A percentile compares a stretch with the other conserved stretches of the same genome.
Conservation (phyloP, 2,113 vertebrate genomes). For the Illadopsis cleaveri region DNA sequence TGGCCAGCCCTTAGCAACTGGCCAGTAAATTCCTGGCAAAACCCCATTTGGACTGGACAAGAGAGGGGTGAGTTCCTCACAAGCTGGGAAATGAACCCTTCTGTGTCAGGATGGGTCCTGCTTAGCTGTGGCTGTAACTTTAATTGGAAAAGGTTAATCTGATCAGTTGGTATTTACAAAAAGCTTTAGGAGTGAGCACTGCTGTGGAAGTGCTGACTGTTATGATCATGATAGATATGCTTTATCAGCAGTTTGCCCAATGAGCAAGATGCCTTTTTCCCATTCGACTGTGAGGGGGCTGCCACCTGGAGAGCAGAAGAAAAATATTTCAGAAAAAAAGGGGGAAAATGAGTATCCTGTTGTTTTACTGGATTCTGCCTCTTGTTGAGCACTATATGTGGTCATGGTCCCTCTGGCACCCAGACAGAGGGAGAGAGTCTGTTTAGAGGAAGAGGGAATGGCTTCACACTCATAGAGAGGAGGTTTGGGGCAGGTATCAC, state of each 20-base stretch:
- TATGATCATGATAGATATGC: neutral
- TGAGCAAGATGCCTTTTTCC: neutral
- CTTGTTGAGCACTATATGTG: neutral
- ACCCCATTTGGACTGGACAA: neutral
- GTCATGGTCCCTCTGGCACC: neutral
- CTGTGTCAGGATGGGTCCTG: neutral
- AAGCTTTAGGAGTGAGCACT: constrained; percentile 20
- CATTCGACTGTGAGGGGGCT: neutral
- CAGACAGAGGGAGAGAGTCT: neutral
- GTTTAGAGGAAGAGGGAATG: neutral
- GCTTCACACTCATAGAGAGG: neutral
- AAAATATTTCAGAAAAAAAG: neutral
- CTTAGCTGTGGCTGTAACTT: neutral
- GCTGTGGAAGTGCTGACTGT: constrained; percentile 35
- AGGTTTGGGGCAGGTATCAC: neutral
- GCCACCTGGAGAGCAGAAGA: neutral
- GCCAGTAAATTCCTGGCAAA: neutral
- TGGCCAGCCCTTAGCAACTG: neutral
- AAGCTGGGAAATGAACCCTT: neutral
- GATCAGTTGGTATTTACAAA: constrained; percentile 8
- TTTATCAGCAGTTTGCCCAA: constrained; percentile 18
- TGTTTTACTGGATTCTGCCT: neutral
- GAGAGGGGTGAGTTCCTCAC: neutral
- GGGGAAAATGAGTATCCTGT: fast-evolving
- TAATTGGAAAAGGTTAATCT: constrained; percentile 12